Evolutionary conservation across 2,113 vertebrate genomes (phyloP), one percentile per base, ranked within the genome.

Genomic region (Atherinomorus stipes): DNA sequence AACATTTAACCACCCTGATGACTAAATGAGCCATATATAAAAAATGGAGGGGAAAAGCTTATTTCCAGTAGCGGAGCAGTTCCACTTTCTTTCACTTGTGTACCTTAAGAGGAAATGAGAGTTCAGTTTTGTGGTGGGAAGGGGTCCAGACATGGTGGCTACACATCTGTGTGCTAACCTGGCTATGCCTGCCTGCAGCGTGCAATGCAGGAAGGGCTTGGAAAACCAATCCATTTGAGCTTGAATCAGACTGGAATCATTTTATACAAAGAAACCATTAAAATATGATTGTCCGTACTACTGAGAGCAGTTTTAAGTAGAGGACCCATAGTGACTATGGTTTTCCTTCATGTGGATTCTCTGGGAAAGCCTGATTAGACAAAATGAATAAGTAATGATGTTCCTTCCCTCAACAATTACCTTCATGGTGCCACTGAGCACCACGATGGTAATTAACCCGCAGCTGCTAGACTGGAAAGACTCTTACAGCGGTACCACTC

Each of bases 61-160:
- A 72, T 80, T 85, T 84, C 69, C 49, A 71, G 52, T 74, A 80
- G 85, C 44, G 16, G 63, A 54, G 42, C 31, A 31, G 49, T 59
- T 80, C 38, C 28, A 50, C 42, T 75, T 72, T 67, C 70, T 72
- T 75, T 58, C 23, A 53, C 74, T 40, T 61, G 66, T 78, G 67
- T 81, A 86, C 69, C 80, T 83, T 57, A 13, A 23, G 66, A 89
- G 87, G 85, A 87, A 90, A 92, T 87, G 66, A 83, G 86, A 50
- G 52, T 28, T 52, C 78, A 79, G 80, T 79, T 89, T 65, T 60
- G 57, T 57, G 67, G 59, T 65, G 72, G 86, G 80, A 84, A 34
- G 47, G 7, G 52, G 57, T 73, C 74, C 85, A 78, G 83, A 34
- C 2, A 0, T 15, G 11, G 61, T 61, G 52, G 58, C 84, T 56